Base-by-base conservation (phyloP, 2,888 invertebrate species). In the Aquatica leii region DNA sequence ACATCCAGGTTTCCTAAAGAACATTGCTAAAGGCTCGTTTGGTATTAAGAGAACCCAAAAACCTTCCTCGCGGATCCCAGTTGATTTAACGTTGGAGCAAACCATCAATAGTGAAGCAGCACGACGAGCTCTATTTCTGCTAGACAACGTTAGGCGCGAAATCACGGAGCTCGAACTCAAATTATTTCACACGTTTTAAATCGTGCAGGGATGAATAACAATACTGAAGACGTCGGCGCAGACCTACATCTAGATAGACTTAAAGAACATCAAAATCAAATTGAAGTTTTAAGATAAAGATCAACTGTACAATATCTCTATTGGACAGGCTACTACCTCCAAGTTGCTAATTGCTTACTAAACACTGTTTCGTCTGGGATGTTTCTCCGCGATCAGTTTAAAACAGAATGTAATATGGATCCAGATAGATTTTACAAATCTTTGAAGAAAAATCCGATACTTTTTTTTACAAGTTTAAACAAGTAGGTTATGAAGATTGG, bases 51-150 rank as follows among this genome's bases (percentile, higher is more conserved):
- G 72, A 66, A 73, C 72, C 4, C 3, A 18, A 3, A 69, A 73
- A 46, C 69, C 69, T 53, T 73, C 73, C 52, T 71, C 71, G 21
- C 48, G 71, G 58, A 69, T 69, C 9, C 70, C 70, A 12, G 66
- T 69, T 14, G 70, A 69, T 62, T 61, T 71, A 50, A 69, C 69
- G 35, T 59, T 73, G 14, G 72, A 73, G 35, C 74, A 74, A 53
- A 73, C 72, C 11, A 70, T 71, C 24, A 72, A 73, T 66, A 74
- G 68, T 55, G 74, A 73, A 40, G 74, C 72, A 53, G 73, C 71
- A 20, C 63, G 66, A 31, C 48, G 68, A 70, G 68, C 63, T 73
- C 71, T 17, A 66, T 73, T 15, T n/a, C 71, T 50, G 73, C 72
- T 34, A 57, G 73, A 43, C 73, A 73, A 69, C 70, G 73, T 55